A percentile compares a stretch with the other conserved stretches of the same genome.
These are phyloP conservation scores for Eupithecia vulgata DNA, from an alignment of 2,888 invertebrate genomes.

Conservation along the genomic window DNA sequence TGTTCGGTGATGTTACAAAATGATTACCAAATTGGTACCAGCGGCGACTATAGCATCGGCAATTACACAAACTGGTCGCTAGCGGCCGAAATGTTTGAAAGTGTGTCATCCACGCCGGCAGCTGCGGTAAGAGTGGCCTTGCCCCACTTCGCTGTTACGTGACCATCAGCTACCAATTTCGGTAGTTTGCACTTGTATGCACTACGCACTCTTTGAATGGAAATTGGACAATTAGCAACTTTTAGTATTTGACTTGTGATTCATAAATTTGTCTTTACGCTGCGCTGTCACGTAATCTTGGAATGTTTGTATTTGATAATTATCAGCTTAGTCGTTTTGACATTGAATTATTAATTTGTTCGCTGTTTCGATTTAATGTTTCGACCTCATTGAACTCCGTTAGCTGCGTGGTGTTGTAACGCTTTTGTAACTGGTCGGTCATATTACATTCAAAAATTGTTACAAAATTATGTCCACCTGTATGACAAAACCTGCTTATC, in stretches of 20 bases:
- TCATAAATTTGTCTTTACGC: conserved; percentile 8
- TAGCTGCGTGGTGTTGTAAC: conserved; percentile 20
- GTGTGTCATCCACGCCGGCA: conserved; percentile 64
- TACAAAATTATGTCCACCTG: conserved; percentile 28
- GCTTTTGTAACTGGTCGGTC: conserved; percentile 20
- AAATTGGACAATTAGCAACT: conserved; percentile 23
- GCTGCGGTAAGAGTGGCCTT: conserved; percentile 62
- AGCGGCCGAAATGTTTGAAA: conserved; percentile 60
- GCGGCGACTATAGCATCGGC: conserved; percentile 42
- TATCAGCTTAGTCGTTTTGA: conserved; percentile 18
- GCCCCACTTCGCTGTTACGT: conserved; percentile 54
- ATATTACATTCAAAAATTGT: conserved; percentile 17
- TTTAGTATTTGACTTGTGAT: conserved; percentile 8
- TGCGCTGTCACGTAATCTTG: not conserved
- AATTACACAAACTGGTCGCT: conserved; percentile 56
- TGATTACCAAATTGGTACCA: conserved; percentile 42
- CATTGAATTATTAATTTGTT: conserved; percentile 19
- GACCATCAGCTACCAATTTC: conserved; percentile 33
- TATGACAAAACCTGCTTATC: conserved; percentile 32
- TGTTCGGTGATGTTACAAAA: conserved; percentile 50
- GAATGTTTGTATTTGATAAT: conserved; percentile 5
- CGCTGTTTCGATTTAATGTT: not conserved
- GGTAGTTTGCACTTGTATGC: conserved; percentile 24
- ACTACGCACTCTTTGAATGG: conserved; percentile 26
- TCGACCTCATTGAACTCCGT: not conserved